Evolutionary conservation across 2,113 vertebrate species (phyloP).

Genomic region (Pelobates fuscus): DNA sequence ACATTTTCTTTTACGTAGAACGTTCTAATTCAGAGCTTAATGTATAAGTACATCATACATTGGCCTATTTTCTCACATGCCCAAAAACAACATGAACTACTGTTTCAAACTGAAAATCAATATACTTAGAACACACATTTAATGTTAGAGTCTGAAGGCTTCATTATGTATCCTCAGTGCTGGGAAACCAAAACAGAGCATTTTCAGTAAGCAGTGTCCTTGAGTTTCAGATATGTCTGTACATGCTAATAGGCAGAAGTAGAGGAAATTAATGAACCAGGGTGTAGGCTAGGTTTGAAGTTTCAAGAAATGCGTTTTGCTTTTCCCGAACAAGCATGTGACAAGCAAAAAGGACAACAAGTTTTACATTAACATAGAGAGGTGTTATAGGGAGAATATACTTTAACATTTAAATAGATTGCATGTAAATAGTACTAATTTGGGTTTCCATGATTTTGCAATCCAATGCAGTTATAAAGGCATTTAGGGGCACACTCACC

Average conservation of each 20-base stretch:
- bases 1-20: too few species aligned
- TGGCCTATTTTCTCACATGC: not conserved
- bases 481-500: too few species aligned
- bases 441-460: too few species aligned
- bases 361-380: not conserved
- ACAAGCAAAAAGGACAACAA: not conserved
- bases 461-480: too few species aligned
- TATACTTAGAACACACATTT: conserved; percentile 25
- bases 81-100: not conserved
- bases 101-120: conserved; percentile 5
- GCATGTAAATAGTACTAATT: too few species aligned
- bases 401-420: too few species aligned
- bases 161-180: conserved; percentile 52
- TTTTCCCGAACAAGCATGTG: conserved; percentile 9
- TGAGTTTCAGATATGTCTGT: conserved; percentile 63
- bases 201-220: conserved; percentile 63
- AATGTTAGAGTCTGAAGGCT: conserved; percentile 40
- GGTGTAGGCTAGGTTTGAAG: conserved; percentile 14
- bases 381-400: too few species aligned
- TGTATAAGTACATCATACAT: too few species aligned
- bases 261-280: conserved; percentile 71
- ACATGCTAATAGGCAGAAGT: conserved; percentile 68
- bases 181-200: conserved; percentile 53
- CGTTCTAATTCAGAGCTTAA: too few species aligned
- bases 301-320: conserved; percentile 53